phyloP scores from a whole-genome alignment of 2,888 invertebrate species.

The Standfussiana lucernea region DNA sequence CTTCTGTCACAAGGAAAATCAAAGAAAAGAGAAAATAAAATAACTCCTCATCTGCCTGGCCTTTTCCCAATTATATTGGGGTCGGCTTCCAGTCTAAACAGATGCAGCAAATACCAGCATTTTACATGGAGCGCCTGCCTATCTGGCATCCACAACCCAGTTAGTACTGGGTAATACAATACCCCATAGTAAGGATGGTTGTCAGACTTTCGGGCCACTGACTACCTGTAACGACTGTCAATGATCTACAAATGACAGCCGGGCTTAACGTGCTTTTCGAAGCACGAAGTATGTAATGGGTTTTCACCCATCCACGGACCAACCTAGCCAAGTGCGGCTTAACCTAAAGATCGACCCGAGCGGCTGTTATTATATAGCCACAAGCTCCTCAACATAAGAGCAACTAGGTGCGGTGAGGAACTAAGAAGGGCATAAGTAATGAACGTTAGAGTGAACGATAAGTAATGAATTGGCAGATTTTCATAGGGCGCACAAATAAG shows the following conservation, averaged over 20 bases:
- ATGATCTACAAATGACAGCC: background rate
- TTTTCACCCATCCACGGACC: background rate
- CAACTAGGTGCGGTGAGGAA: background rate
- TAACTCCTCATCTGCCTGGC: background rate
- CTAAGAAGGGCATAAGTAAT: too few relatives aligned
- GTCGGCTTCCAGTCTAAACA: background rate
- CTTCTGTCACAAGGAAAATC: conserved; percentile 41
- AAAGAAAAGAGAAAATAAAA: conserved; percentile 36
- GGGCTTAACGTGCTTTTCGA: background rate
- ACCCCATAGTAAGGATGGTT: background rate
- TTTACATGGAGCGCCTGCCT: background rate
- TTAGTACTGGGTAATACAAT: background rate
- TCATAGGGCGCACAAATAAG: background rate
- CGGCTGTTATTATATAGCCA: background rate
- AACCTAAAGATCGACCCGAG: background rate
- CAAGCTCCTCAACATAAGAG: background rate
- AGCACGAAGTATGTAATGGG: background rate
- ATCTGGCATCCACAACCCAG: background rate
- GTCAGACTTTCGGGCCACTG: background rate
- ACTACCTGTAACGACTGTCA: background rate
- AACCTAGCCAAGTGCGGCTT: background rate
- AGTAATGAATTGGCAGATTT: conserved; percentile 11
- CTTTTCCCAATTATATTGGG: background rate
- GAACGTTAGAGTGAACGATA: too few relatives aligned
- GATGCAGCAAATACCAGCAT: background rate